These are phyloP conservation scores for Drosophila chauvacae DNA, from an alignment of 1,140 invertebrate genomes.

Conservation along the genomic window DNA sequence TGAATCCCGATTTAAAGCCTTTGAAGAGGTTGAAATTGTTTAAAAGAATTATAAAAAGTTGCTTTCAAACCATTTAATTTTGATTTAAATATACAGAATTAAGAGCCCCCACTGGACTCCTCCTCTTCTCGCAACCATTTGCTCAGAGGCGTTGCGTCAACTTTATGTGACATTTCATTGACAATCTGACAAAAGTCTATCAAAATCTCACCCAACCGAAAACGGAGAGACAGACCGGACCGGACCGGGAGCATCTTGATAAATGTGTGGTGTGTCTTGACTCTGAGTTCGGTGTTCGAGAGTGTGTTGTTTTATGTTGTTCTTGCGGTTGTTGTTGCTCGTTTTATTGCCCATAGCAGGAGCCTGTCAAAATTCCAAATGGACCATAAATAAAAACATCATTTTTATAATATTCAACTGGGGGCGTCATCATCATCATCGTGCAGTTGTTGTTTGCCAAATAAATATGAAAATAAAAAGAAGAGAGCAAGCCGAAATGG, in stretches of 20 bases:
- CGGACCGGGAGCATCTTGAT: slow-evolving; percentile 56
- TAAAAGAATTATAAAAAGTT: no score
- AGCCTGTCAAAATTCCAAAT: slow-evolving; percentile 81
- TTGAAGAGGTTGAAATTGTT: neutral
- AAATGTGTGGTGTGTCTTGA: slow-evolving; percentile 51
- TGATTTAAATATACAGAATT: neutral
- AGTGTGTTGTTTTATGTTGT: slow-evolving; percentile 38
- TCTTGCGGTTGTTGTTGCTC: slow-evolving; percentile 34
- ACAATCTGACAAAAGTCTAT: slow-evolving; percentile 72
- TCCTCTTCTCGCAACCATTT: neutral
- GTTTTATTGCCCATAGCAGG: slow-evolving; percentile 74
- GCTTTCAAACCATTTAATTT: neutral
- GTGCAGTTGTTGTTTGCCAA: slow-evolving; percentile 51
- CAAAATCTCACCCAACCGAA: slow-evolving; percentile 64
- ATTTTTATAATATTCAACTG: slow-evolving; percentile 70
- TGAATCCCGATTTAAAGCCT: neutral
- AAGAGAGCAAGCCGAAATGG: slow-evolving; percentile 55
- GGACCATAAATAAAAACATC: slow-evolving; percentile 84
- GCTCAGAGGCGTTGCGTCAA: slow-evolving; percentile 15
- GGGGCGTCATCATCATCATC: slow-evolving; percentile 18
- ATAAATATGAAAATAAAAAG: slow-evolving; percentile 44
- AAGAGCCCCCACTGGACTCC: neutral
- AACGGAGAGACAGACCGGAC: slow-evolving; percentile 7
- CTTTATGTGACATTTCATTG: slow-evolving; percentile 60
- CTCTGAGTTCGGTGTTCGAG: slow-evolving; percentile 8